These are phyloP conservation scores for Subacronicta megacephala DNA, from an alignment of 2,888 invertebrate genomes.

Conservation along the genomic window DNA sequence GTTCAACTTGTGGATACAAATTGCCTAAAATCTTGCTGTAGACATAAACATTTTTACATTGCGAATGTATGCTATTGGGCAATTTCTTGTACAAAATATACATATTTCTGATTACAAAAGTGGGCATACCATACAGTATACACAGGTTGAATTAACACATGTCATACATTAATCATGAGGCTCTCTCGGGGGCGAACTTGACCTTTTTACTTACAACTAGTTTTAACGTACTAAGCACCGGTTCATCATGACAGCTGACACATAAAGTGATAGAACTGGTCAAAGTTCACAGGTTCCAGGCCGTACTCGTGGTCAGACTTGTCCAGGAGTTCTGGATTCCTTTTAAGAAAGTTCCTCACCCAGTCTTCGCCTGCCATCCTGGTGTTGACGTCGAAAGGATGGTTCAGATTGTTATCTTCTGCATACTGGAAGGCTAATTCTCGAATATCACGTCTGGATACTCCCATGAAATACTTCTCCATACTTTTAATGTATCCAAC, in stretches of 20 bases:
- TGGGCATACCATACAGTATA: conserved; percentile 55
- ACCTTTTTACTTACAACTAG: conserved; percentile 67
- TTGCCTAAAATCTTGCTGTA: conserved; percentile 30
- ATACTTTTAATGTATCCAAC: conserved; percentile 87
- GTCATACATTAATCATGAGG: conserved; percentile 65
- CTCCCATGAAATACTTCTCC: conserved; percentile 86
- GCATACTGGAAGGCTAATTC: conserved; percentile 87
- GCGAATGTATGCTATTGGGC: conserved; percentile 56
- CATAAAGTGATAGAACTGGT: conserved; percentile 88
- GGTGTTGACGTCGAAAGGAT: conserved; percentile 84
- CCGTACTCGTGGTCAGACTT: conserved; percentile 78
- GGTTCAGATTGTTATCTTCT: conserved; percentile 81
- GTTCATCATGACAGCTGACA: conserved; percentile 84
- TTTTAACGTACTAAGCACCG: conserved; percentile 57
- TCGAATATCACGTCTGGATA: conserved; percentile 83
- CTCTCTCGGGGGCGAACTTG: conserved; percentile 71
- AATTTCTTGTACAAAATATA: conserved; percentile 50
- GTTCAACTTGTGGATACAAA: conserved; percentile 52
- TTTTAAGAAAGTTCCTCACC: conserved; percentile 86
- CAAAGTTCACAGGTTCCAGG: conserved; percentile 85
- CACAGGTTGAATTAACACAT: conserved; percentile 62
- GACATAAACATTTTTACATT: conserved; percentile 32
- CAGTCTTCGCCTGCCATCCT: conserved; percentile 88
- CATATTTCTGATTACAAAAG: conserved; percentile 56
- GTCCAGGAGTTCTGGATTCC: conserved; percentile 82